These are phyloP conservation scores for Hippocampus kuda DNA, from an alignment of 2,797 vertebrate species.

Conservation along the genomic window DNA sequence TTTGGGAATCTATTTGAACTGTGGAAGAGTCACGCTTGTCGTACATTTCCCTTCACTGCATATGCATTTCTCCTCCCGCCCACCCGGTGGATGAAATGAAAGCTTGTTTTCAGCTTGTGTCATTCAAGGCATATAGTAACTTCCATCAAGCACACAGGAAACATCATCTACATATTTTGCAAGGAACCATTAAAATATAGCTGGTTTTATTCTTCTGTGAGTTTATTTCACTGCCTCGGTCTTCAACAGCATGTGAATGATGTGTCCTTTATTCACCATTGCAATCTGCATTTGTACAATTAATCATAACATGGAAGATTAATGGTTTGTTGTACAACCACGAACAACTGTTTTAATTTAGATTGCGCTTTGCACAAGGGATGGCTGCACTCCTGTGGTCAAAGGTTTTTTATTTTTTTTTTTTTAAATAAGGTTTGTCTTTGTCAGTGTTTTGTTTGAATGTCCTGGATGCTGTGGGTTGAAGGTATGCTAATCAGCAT, in stretches of 20 bases:
- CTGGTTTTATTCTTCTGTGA: constrained; percentile 3
- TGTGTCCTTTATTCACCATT: constrained; percentile 43
- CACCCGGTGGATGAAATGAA: constrained; percentile 41
- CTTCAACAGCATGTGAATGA: constrained; percentile 9
- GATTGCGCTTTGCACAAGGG: constrained; percentile 43
- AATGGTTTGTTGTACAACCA: constrained; percentile 48
- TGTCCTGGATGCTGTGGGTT: constrained; percentile 33
- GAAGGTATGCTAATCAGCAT: constrained; percentile 57
- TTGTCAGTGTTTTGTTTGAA: constrained; percentile 36
- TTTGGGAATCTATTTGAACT: constrained; percentile 46
- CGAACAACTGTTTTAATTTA: constrained; percentile 40
- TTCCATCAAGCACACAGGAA: constrained; percentile 27
- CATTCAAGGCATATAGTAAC: constrained; percentile 34
- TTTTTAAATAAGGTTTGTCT: constrained; percentile 24
- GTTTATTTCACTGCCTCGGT: not conserved
- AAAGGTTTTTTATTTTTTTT: constrained; percentile 29
- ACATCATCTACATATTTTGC: constrained; percentile 12
- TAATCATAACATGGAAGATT: constrained; percentile 39
- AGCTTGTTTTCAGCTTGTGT: constrained; percentile 27
- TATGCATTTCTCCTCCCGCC: constrained; percentile 52
- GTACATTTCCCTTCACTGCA: constrained; percentile 45
- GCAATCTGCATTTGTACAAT: constrained; percentile 48
- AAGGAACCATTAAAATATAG: constrained; percentile 11
- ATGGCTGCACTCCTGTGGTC: constrained; percentile 39
- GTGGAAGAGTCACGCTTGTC: constrained; percentile 43